These are phyloP conservation scores for Lissonota sp. DNA, from an alignment of 2,888 invertebrate species.

Conservation along the genomic window DNA sequence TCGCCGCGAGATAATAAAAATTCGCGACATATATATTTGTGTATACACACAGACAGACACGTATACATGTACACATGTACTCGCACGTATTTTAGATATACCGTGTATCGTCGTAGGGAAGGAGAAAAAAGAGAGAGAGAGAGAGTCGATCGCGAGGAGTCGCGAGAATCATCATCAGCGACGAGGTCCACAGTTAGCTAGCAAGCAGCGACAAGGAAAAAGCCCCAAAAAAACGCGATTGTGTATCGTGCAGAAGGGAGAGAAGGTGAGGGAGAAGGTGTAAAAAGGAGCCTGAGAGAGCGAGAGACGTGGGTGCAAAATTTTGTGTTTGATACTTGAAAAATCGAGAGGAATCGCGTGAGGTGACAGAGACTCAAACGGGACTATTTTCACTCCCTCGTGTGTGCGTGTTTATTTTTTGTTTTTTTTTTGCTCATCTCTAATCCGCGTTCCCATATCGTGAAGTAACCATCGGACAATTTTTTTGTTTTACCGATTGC, in stretches of 20 bases:
- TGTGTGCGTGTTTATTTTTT: too few species aligned
- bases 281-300: constrained; percentile 9
- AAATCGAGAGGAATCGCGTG: too few species aligned
- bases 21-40: background rate
- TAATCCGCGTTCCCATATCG: too few species aligned
- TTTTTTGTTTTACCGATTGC: too few species aligned
- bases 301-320: background rate
- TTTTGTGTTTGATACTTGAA: too few species aligned
- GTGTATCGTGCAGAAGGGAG: constrained; percentile 10
- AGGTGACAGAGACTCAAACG: too few species aligned
- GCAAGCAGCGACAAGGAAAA: constrained; percentile 44
- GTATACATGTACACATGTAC: constrained; percentile 5
- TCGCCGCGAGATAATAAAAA: constrained; percentile 36
- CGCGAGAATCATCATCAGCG: constrained; percentile 49
- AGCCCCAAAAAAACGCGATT: constrained; percentile 36
- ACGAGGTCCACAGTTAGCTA: constrained; percentile 23
- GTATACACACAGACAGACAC: constrained; percentile 5
- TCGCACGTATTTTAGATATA: background rate
- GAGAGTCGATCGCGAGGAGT: constrained; percentile 60
- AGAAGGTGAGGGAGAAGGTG: constrained; percentile 21
- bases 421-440: too few species aligned
- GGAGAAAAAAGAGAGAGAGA: constrained; percentile 50
- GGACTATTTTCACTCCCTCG: too few species aligned
- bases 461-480: too few species aligned
- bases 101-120: constrained; percentile 26